Conservation (phyloP, 2,797 vertebrate species). For the Percopsis omiscomaycus region DNA sequence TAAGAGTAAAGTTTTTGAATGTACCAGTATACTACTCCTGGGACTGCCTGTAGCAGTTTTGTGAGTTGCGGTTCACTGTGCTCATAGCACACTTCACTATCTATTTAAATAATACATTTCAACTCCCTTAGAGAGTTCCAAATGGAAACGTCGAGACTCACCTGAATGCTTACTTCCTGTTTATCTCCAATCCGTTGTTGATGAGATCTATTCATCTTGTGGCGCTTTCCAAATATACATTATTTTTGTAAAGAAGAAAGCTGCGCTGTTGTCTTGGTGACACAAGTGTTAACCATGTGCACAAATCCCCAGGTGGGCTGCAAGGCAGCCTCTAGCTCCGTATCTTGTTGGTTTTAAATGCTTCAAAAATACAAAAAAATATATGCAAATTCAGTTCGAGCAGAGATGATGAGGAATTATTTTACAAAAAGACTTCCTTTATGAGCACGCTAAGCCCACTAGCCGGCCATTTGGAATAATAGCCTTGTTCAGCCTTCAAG, state of each 20-base stretch:
- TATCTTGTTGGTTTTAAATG: slow-evolving; percentile 47
- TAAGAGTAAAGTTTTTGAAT: not conserved
- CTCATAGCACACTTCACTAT: not conserved
- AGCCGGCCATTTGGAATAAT: slow-evolving; percentile 52
- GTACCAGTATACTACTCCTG: not conserved
- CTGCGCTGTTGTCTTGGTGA: slow-evolving; percentile 43
- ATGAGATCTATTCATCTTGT: slow-evolving; percentile 49
- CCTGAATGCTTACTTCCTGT: slow-evolving; percentile 11
- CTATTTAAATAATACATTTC: not conserved
- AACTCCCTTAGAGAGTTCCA: too few relatives aligned
- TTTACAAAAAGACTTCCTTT: slow-evolving; percentile 36
- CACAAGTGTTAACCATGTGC: slow-evolving; percentile 51
- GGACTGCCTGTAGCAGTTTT: not conserved
- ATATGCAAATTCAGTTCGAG: slow-evolving; percentile 44
- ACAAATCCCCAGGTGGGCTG: slow-evolving; percentile 36
- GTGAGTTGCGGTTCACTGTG: slow-evolving; percentile 4
- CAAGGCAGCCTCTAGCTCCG: slow-evolving; percentile 44
- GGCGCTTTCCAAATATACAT: slow-evolving; percentile 62
- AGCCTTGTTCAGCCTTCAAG: slow-evolving; percentile 51
- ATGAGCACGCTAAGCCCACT: slow-evolving; percentile 3
- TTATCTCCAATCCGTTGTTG: slow-evolving; percentile 12
- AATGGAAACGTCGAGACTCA: too few relatives aligned
- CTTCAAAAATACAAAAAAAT: slow-evolving; percentile 47
- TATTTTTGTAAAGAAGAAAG: slow-evolving; percentile 46
- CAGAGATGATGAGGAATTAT: slow-evolving; percentile 33